phyloP scores from a whole-genome alignment of 2,113 vertebrate species.

The Antechinus flavipes region DNA sequence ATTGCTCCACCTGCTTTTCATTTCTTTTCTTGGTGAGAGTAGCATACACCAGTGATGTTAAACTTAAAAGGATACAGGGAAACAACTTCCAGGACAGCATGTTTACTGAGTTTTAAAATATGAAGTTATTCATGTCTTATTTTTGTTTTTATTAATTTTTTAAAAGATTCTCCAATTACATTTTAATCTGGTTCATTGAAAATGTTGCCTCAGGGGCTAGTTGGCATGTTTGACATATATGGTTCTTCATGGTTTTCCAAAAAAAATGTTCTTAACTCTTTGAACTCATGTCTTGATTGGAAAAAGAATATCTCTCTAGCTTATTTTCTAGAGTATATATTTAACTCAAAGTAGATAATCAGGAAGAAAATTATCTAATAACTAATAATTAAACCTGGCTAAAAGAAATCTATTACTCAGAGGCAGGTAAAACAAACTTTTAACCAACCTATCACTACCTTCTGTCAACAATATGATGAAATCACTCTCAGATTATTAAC shows the following conservation, averaged over 20 bases:
- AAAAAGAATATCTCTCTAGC: neutral
- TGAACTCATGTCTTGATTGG: neutral
- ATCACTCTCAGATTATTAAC: neutral
- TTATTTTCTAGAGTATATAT: neutral
- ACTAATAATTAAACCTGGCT: neutral
- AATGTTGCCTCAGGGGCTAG: neutral
- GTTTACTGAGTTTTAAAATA: neutral
- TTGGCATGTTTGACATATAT: neutral
- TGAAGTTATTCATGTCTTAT: neutral
- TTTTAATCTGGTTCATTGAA: neutral
- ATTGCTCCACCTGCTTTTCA: neutral
- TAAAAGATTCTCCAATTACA: neutral
- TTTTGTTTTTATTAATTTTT: neutral
- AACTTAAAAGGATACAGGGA: neutral
- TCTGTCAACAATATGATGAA: neutral
- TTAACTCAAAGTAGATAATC: neutral
- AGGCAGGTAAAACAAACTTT: neutral
- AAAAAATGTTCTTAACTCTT: neutral
- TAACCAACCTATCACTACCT: neutral
- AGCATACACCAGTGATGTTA: neutral
- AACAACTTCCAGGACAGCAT: neutral
- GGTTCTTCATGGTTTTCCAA: neutral
- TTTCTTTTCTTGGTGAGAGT: neutral
- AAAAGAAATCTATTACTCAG: neutral
- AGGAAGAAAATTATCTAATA: neutral